Evolutionary conservation across 1,140 invertebrate genomes (phyloP).

Genomic region (Myzus persicae): DNA sequence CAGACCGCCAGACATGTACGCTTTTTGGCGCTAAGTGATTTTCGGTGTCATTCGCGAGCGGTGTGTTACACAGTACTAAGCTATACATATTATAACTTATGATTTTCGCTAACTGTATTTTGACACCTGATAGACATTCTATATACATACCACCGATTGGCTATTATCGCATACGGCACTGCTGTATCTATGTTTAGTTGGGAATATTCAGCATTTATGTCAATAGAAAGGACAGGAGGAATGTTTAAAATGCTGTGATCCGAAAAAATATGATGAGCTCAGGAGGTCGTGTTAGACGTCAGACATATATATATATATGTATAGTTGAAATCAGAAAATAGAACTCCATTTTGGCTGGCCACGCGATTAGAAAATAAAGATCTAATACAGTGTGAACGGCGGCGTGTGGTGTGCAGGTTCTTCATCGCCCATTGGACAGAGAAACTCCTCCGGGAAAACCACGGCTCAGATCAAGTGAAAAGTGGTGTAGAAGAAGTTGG

Average conservation of each 20-base stretch:
- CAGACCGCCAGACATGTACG: background rate
- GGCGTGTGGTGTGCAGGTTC: background rate
- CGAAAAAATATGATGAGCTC: background rate
- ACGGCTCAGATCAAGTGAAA: background rate
- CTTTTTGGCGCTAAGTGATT: background rate
- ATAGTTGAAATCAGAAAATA: background rate
- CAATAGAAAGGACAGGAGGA: background rate
- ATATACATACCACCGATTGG: background rate
- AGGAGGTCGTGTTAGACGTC: background rate
- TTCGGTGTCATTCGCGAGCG: background rate
- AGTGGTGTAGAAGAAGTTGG: background rate
- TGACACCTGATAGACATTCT: background rate
- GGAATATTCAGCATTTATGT: background rate
- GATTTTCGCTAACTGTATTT: background rate
- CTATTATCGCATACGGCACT: background rate
- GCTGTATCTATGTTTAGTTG: too few relatives aligned
- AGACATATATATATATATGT: background rate
- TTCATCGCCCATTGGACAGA: background rate
- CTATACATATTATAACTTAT: background rate
- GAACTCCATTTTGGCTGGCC: background rate
- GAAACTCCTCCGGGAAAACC: background rate
- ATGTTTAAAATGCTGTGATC: background rate
- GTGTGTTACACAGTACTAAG: background rate
- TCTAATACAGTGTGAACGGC: background rate
- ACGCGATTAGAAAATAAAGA: background rate